Evolutionary conservation across 2,113 vertebrate genomes (phyloP), one percentile per base, ranked within the genome.

Genomic region (Lucifuga dentata): DNA sequence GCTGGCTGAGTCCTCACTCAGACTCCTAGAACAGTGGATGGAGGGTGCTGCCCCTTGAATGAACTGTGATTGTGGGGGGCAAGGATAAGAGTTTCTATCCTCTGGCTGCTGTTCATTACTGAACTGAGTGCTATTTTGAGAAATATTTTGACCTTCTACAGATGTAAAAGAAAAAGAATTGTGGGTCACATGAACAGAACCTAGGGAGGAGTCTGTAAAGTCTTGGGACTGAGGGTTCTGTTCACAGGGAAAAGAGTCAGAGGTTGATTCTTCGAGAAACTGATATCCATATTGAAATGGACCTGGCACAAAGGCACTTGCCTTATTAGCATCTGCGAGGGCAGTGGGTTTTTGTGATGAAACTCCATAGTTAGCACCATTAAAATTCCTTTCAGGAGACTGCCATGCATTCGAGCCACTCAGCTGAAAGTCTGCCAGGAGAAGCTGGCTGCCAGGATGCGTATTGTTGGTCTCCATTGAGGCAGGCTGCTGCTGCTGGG

Each of bases 221-320:
- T 94, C 92, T 58, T 93, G 94, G 8, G 92, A 72, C 70, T 90
- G 91, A 32, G 70, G 33, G 24, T 82, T 90, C 0, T 81, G 76
- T 5, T 94, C 89, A 43, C 83, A 43, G 2, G 83, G 64, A 76
- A 95, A 96, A 0, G 93, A 69, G 49, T 95, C 94, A 2, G 92
- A 80, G 20, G 86, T 66, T 0, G 91, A 71, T 19, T 95, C 92
- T 1, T 92, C 95, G 70, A 94, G 78, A 44, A 93, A 89, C 29
- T 90, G 76, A 88, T 95, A 95, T 83, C 94, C 93, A 86, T 92
- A 95, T 11, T 90, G 95, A 79, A 95, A 95, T 0, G 93, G 73
- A 72, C 84, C 57, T 29, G 90, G 74, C 29, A 88, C 80, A 84
- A 95, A 90, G 38, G 75, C 1, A 12, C 81, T 52, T 0, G 86